Base-by-base conservation (phyloP, 2,797 vertebrate species). In the Iguana delicatissima region DNA sequence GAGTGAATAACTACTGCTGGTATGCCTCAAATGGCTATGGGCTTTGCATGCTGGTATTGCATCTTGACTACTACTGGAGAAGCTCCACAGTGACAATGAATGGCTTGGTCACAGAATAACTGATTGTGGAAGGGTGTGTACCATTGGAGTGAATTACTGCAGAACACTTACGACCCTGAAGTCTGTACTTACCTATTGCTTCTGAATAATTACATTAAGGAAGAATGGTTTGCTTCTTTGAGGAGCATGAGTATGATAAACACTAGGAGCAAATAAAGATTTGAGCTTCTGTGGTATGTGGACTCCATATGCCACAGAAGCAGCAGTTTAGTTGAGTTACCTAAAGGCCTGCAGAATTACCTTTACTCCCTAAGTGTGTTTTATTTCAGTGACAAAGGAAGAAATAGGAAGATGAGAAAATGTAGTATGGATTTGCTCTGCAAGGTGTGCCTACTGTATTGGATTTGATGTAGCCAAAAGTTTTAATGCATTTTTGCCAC, bases 281-380 rank as follows among this genome's bases (percentile, higher is more conserved):
- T 62, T 85, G 26, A 8, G 42, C 4, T 32, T 16, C 1, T 13
- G 0, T 1, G 7, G 8, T 29, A 32, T 14, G 26, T 73, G 0
- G 0, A 50, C 5, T 67, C 86, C 76, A 9, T 8, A 1, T 0
- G 0, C 0, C n/a, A 57, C 20, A 69, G 67, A 46, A 67, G 38
- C 46, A 22, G 42, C 38, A 42, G 38, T n/a, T 74, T 26, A 0
- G 0, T 29, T 74, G 1, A 32, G 26, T 0, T 6, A 9, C 29
- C 84, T 6, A 6, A 13, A 13, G 2, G 77, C 24, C 16, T 29
- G 52, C n/a, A 73, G 62, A 29, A n/a, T 0, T 0, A 0, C 7
- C 0, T 12, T 0, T 0, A 18, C 4, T 50, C 1, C 2, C 3
- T 2, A 12, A 4, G 24, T 1, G 20, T 62, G 1, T 46, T 16